Base-by-base conservation (phyloP, 2,113 vertebrate genomes). In the Alethe castanea region DNA sequence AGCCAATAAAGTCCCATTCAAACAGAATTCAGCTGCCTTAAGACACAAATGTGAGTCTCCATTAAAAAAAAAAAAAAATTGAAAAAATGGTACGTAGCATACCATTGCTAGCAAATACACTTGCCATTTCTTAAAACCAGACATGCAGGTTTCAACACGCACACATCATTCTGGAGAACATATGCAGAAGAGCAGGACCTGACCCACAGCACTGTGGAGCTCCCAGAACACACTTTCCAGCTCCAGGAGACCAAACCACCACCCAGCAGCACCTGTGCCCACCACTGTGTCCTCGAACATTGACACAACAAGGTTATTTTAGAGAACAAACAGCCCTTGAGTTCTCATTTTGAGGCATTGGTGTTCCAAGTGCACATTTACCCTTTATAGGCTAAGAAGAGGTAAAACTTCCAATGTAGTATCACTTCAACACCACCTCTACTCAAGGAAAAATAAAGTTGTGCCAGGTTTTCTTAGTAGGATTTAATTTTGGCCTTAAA, bases 401-500 rank as follows among this genome's bases (percentile, higher is more conserved):
- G 18, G 29, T 40, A 80, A 70, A 86, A 59, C 31, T 71, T 90
- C 33, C 40, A 53, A 9, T 14, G 11, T 40, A 83, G 11, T 40
- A 83, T 53, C 56, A 71, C n/a, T 83, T 78, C 53, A 81, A 56
- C 29, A 78, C 29, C 50, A 70, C 31, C n/a, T 42, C 67, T 74
- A 53, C 64, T 71, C 25, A 18, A 28, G 12, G 29, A 57, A 90
- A 82, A 65, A 69, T 25, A 50, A 80, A 88, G 74, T 9, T 1
- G 6, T 69, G 64, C n/a, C 45, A 57, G 12, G 8, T 54, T 94
- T 88, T 88, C 60, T 86, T 29, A 65, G 35, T 14, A 25, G 11
- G 31, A 87, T 66, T 81, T 86, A 92, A 89, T 89, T 92, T 89
- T 70, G 31, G 50, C 78, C 64, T 87, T 85, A 72, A 91, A 94